Evolutionary conservation across 2,888 invertebrate species (phyloP), one percentile per base, ranked within the genome.

Genomic region (Tenthredo livida): DNA sequence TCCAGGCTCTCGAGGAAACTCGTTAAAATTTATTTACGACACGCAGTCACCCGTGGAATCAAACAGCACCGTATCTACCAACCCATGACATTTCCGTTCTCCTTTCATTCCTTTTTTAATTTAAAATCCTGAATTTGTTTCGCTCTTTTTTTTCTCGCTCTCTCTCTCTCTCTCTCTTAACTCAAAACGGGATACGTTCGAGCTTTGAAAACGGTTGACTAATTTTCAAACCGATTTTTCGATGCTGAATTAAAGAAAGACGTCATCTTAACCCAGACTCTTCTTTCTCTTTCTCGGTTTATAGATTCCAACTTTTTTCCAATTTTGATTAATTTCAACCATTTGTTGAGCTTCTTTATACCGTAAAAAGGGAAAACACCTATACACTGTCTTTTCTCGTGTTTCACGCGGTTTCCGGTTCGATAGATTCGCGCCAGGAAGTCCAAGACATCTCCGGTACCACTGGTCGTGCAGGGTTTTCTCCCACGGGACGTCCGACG

Each of bases 21-120:
- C 80, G 80, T 80, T 80, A 61, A 80, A 80, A 80, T 80, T 80
- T 80, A 80, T 80, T 40, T 61, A 61, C 80, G 50, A 50, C 29
- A 50, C 15, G 50, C 77, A 77, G 50, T 77, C 77, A 50, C 17
- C 50, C 77, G 77, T 47, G 33, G 25, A 61, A 50, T 61, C 58
- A 80, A 80, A 80, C 80, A 61, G 50, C 58, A 37, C 61, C 25
- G 21, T 58, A 40, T 61, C 25, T 54, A 50, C 77, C 50, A 12
- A 50, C 43, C 29, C 29, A 33, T 40, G 25, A 17, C 37, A 40
- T 61, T 37, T 80, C 58, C 25, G 21, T 61, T 54, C 29, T 77
- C 40, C 40, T 61, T 78, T 40, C 25, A 4, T 21, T 37, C n/a
- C 9, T 54, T 33, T 73, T 73, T 43, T 70, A 70, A 37, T 70